Conservation (phyloP, 2,113 vertebrate species). For the Muntiacus muntjak region DNA sequence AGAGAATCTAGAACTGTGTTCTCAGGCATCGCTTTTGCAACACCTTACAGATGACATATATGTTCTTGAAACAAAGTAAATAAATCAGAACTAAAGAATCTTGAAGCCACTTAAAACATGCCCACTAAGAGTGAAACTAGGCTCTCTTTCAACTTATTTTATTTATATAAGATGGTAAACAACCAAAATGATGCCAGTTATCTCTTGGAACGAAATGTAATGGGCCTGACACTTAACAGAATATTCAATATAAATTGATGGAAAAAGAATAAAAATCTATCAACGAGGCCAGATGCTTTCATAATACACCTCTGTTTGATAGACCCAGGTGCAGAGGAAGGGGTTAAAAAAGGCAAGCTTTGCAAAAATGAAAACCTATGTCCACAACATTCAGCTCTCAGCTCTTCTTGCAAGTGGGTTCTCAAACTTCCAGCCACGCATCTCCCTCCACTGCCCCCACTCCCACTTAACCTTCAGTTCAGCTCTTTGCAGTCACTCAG, state of each 20-base stretch:
- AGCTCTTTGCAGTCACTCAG: background rate
- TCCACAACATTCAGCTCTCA: background rate
- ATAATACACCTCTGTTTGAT: background rate
- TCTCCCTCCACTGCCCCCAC: background rate
- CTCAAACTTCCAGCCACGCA: background rate
- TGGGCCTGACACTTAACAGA: background rate
- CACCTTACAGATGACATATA: background rate
- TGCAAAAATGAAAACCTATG: background rate
- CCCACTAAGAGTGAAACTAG: background rate
- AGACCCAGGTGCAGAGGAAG: background rate
- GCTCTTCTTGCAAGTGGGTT: background rate
- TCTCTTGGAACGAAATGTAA: background rate
- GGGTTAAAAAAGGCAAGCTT: background rate
- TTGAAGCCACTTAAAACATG: background rate
- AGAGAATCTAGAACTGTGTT: background rate
- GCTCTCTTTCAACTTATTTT: background rate
- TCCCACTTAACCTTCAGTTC: background rate
- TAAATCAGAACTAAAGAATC: constrained; percentile 43
- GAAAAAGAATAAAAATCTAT: constrained; percentile 21
- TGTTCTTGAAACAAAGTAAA: constrained; percentile 30
- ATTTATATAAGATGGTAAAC: constrained; percentile 40
- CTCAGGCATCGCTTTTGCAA: background rate
- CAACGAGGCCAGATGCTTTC: background rate
- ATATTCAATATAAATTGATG: background rate
- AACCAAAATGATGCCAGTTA: constrained; percentile 24